A percentile compares a stretch with the other conserved stretches of the same genome.
These are phyloP conservation scores for Tanytarsus gracilentus DNA, from an alignment of 2,888 invertebrate genomes.

Conservation along the genomic window DNA sequence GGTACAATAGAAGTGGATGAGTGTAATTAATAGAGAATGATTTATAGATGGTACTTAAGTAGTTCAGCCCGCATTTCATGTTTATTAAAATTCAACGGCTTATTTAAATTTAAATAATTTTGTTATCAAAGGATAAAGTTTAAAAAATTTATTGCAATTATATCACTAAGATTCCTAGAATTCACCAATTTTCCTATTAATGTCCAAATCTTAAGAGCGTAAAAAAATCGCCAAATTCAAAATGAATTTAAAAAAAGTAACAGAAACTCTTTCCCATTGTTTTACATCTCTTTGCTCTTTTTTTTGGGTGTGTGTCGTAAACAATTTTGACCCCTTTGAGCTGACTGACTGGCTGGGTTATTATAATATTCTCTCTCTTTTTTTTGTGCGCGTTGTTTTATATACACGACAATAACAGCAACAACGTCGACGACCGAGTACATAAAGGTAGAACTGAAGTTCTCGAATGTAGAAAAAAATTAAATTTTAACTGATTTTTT, in stretches of 20 bases:
- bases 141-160: no score
- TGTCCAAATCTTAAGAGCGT: conserved; percentile 19
- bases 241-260: conserved; percentile 2
- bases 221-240: conserved; percentile 17
- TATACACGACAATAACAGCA: background rate
- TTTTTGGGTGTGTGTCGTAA: conserved; percentile 26
- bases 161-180: no score
- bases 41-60: no score
- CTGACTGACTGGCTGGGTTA: background rate
- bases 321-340: conserved; percentile 29
- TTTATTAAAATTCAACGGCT: no score
- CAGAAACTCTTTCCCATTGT: conserved; percentile 27
- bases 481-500: conserved; percentile 30
- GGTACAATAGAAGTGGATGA: no score
- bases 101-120: no score
- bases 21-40: no score
- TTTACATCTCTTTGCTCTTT: background rate
- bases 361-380: background rate
- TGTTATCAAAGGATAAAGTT: no score
- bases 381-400: background rate
- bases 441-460: conserved; percentile 2
- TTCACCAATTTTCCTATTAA: no score
- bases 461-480: conserved; percentile 27
- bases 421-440: background rate
- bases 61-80: no score